Base-by-base conservation (phyloP, 2,888 invertebrate genomes). In the Cephus runcator region DNA sequence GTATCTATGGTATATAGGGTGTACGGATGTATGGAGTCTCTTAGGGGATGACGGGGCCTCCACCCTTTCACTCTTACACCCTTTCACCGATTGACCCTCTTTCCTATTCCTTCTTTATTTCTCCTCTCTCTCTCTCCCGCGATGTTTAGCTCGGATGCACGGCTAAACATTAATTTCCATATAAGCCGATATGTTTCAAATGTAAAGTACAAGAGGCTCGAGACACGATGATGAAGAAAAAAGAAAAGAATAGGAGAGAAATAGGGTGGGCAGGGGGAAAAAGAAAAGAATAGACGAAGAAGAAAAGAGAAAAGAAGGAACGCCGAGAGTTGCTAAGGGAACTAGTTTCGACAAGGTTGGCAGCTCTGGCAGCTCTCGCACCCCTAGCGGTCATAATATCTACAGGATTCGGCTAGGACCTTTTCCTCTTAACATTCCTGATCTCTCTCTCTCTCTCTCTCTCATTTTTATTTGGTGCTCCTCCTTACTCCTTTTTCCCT, bases 101-200 rank as follows among this genome's bases (percentile, higher is more conserved):
- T 40, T 40, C 6, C 15, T 40, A 40, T 40, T 40, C 0, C 15
- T 15, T 40, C 4, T 40, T 36, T 36, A 36, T 36, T 36, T 36
- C 12, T 15, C 15, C 4, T 40, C 36, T 40, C 36, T 36, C 12
- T 12, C 36, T 36, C 40, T 40, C n/a, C n/a, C n/a, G n/a, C n/a
- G 40, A 15, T 15, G n/a, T 30, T 69, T 69, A 69, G 12, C 31
- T 30, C 69, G 31, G 69, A 69, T 11, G 30, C 30, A 15, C 79
- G 75, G 80, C 79, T 79, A 75, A 86, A 87, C 85, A 85, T 87
- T 86, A 86, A 89, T 90, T 90, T 88, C 88, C 89, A 88, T 87
- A 87, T 85, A 85, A 85, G 84, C 85, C 85, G 85, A 88, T 88
- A 88, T 86, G 88, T 88, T 88, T 89, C 84, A 88, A 88, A 89